Conservation (phyloP, 2,888 invertebrate genomes). For the Himalopsyche anomala region DNA sequence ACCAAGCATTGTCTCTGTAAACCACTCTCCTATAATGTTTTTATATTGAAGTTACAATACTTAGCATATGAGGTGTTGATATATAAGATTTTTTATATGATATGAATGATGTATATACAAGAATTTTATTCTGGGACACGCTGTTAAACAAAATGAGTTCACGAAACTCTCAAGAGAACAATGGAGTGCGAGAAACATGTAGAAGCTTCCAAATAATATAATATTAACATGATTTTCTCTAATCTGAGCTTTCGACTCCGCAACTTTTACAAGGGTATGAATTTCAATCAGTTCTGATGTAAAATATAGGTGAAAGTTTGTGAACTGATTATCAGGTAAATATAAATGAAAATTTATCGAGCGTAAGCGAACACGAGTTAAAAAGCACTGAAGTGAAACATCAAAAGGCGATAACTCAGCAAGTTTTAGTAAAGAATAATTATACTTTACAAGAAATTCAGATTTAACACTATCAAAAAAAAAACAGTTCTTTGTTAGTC, state of each 20-base stretch:
- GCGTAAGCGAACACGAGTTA: not conserved
- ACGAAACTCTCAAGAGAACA: slow-evolving; percentile 9
- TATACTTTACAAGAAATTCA: too few species aligned
- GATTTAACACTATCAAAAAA: too few species aligned
- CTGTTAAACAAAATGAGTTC: not conserved
- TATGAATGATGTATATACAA: too few species aligned
- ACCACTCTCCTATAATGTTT: too few species aligned
- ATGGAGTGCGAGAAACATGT: slow-evolving; percentile 22
- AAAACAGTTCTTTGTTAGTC: too few species aligned
- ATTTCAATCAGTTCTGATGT: slow-evolving; percentile 6
- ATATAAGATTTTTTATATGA: too few species aligned
- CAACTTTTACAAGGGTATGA: slow-evolving; percentile 26
- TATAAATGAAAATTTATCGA: slow-evolving; percentile 1
- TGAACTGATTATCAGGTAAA: slow-evolving; percentile 28
- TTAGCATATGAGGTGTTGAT: too few species aligned
- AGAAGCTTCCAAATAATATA: slow-evolving; percentile 31
- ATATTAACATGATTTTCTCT: slow-evolving; percentile 32
- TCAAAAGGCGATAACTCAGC: too few species aligned
- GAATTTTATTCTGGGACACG: not conserved
- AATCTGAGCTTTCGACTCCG: slow-evolving; percentile 15
- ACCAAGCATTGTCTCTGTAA: too few species aligned
- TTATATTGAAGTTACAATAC: too few species aligned
- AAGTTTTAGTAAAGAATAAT: too few species aligned
- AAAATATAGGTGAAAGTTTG: slow-evolving; percentile 32
- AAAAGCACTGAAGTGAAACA: too few species aligned